Evolutionary conservation across 2,888 invertebrate genomes (phyloP), one percentile per base, ranked within the genome.

Genomic region (Ephialtes manifestator): DNA sequence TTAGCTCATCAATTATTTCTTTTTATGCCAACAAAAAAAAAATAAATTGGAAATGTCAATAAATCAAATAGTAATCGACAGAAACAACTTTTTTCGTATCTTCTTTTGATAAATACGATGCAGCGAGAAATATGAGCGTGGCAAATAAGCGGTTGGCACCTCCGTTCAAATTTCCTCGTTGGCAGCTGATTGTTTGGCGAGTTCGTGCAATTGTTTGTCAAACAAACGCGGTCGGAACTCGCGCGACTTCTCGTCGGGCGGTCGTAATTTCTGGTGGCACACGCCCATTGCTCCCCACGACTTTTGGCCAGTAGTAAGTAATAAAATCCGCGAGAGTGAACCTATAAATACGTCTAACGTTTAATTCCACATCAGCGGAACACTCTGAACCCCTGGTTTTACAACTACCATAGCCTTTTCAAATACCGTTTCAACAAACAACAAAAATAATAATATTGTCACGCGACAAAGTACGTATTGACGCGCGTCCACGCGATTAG

Each of bases 401-500:
- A 68, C 70, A n/a, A n/a, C n/a, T n/a, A n/a, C n/a, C 35, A 7
- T 35, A 83, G 55, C 39, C 58, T n/a, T n/a, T 24, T 43, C 35
- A 55, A 72, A 55, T 46, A 68, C 51, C 53, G 35, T 43, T 8
- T 81, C 60, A 46, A 68, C 71, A 43, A 83, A 63, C 76, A 72
- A 79, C 53, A 43, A 74, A 43, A 74, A 60, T 87, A 91, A 90
- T 31, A n/a, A 65, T 90, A 91, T 90, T 90, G 92, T 92, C 91
- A 90, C 89, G 89, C 90, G 89, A 91, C 91, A 90, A 90, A 89
- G 87, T 86, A 86, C 84, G 82, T 88, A 88, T 88, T 88, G 71
- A 68, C 83, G 65, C 80, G 85, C 86, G 90, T 89, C 91, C 72
- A 35, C 76, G 80, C 83, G 87, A 90, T 76, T 90, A 89, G 86